Base-by-base conservation (phyloP, 1,140 invertebrate genomes). In the Pectinophora gossypiella region DNA sequence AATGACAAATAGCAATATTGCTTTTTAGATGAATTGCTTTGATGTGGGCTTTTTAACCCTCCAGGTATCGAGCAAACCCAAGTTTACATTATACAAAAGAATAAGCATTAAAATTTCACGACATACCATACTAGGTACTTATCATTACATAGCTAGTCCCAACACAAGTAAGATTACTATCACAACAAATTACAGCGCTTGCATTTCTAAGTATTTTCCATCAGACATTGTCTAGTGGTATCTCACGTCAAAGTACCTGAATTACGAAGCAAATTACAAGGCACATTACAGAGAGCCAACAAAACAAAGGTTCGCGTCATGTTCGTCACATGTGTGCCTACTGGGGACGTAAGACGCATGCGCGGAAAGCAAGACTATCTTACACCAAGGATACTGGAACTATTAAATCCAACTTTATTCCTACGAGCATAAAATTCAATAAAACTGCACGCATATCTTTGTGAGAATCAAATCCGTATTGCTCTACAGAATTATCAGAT, bases 291-390 rank as follows among this genome's bases (percentile, higher is more conserved):
- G 44, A n/a, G n/a, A 47, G 32, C 20, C 19, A 42, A 51, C 51
- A 59, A 59, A 59, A 59, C 56, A 59, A 59, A 59, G 56, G 53
- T 59, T 54, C 51, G 43, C 54, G 51, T 42, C 46, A 59, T 40
- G 36, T 20, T 23, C 56, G 48, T 59, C 56, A 50, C 45, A 47
- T 40, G 16, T 51, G 51, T 49, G 51, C 53, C 56, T 59, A 54
- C 51, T 35, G 48, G 51, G 48, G 56, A 59, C 56, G 51, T 21
- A 27, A 32, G 51, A 48, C 47, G 56, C 44, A 50, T 50, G 51
- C 56, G 51, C 46, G 36, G 36, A 40, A 50, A 53, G 46, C 46
- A 23, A 27, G 45, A 40, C 36, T 40, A 40, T 40, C 36, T 40
- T n/a, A 2, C 27, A 40, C 20, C 16, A 36, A 22, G 12, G 16